A percentile compares a stretch with the other conserved stretches of the same genome.
These are phyloP conservation scores for Hypena proboscidalis DNA, from an alignment of 2,888 invertebrate genomes.

Conservation along the genomic window DNA sequence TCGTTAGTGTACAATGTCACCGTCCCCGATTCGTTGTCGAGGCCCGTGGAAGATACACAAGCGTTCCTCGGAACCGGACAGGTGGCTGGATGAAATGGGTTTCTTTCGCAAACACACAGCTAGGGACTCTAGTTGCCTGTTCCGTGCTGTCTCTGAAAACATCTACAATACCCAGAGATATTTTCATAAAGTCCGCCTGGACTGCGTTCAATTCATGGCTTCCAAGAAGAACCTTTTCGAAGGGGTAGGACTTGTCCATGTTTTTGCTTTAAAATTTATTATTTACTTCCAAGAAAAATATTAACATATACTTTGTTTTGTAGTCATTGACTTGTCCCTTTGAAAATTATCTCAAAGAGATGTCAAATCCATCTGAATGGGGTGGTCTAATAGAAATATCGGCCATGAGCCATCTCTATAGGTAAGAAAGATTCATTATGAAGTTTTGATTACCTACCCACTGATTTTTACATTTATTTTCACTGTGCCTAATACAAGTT, in stretches of 20 bases:
- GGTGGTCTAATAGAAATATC: constrained; percentile 89
- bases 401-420: constrained; percentile 89
- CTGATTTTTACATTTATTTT: constrained; percentile 19
- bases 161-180: constrained; percentile 88
- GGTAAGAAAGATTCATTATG: constrained; percentile 77
- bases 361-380: constrained; percentile 89
- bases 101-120: constrained; percentile 95
- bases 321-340: constrained; percentile 87
- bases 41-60: constrained; percentile 80
- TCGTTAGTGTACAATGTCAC: constrained; percentile 75
- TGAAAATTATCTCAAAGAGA: constrained; percentile 88
- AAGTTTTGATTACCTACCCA: constrained; percentile 37
- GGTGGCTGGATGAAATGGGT: constrained; percentile 92
- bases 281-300: constrained; percentile 22
- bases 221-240: constrained; percentile 87
- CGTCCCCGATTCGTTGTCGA: constrained; percentile 78
- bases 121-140: constrained; percentile 94
- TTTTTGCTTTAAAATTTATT: constrained; percentile 35
- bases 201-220: constrained; percentile 90
- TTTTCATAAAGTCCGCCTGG: constrained; percentile 90
- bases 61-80: constrained; percentile 86
- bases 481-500: constrained; percentile 34
- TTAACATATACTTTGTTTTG: constrained; percentile 64
- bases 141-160: constrained; percentile 95
- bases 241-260: constrained; percentile 77